Base-by-base conservation (phyloP, 2,113 vertebrate species). In the Aythya baeri region DNA sequence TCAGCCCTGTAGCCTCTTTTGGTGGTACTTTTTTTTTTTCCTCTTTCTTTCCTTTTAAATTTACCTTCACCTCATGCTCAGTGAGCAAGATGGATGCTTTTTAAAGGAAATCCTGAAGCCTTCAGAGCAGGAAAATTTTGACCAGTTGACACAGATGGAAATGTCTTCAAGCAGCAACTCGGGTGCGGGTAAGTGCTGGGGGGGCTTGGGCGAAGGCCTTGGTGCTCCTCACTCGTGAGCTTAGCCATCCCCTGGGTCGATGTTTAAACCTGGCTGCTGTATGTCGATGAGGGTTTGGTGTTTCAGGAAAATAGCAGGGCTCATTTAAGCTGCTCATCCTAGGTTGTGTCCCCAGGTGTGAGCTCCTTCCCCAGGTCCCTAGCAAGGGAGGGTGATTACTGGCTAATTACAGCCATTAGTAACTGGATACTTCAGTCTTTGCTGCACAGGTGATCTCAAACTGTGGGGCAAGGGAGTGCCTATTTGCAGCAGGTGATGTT, bases 21-120 rank as follows among this genome's bases (percentile, higher is more conserved):
- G 31, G 32, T 67, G 31, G n/a, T 25, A 4, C 16, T 26, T 3
- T 4, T 25, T 7, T 54, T 17, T 10, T 20, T 3, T n/a, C 23
- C 23, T 49, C 63, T 36, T 6, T 26, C 89, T 26, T 62, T 55
- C 17, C 8, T 27, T 63, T 57, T n/a, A 31, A 49, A 23, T 68
- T 26, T 23, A 4, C 2, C 17, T 18, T 3, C 3, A 1, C 9
- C 11, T 0, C 3, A 16, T 77, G 4, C 34, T 21, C 1, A 17
- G 32, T 52, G 78, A 77, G 36, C 57, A 26, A 22, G 50, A 95
- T 86, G 86, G 49, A 21, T n/a, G 41, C 5, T 58, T 95, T 31
- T 32, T 83, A 18, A 94, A 93, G 88, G 32, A 29, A 15, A 73
- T 89, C 78, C 67, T 86, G 72, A 58, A 94, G 17, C 88, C 82